Base-by-base conservation (phyloP, 2,797 vertebrate genomes). In the Syngnathus acus region DNA sequence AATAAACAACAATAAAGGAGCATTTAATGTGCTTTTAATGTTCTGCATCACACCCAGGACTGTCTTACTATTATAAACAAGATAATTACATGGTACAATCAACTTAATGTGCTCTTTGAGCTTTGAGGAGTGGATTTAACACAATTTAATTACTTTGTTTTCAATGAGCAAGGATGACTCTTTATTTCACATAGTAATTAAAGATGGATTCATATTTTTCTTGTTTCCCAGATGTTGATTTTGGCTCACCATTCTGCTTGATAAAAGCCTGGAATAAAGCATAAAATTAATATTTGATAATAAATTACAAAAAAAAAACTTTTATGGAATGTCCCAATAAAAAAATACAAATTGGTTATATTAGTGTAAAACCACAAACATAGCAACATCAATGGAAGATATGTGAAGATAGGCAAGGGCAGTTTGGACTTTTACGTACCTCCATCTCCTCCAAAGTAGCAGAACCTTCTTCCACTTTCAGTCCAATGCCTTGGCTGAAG, bases 141-240 rank as follows among this genome's bases (percentile, higher is more conserved):
- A 53, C 21, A 21, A 53, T 53, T 59, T 40, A n/a, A 40, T 40
- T 62, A 8, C 1, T 62, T n/a, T 14, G 2, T 14, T 62, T 14
- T 45, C n/a, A 43, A 42, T 50, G 48, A 8, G 19, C 48, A 23
- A 6, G 39, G 11, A 62, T 23, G 6, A 16, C 13, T 43, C 21
- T 23, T 62, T 43, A 62, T 62, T 62, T 62, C 40, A 89, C 45
- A 71, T 89, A 90, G 67, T 79, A 78, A 78, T 89, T 91, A 66
- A 89, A 88, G 70, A 91, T 76, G 0, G 82, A 73, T 72, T 90
- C 87, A 65, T 84, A 87, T 82, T 85, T 88, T 71, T 90, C 87
- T 71, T 90, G 87, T 70, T 89, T 87, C 45, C 87, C 89, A 21
- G 90, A 90, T 32, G 79, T 87, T 6, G 79, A 72, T 72, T 74